phyloP scores from a whole-genome alignment of 2,888 invertebrate genomes.

The Acleris emargana region DNA sequence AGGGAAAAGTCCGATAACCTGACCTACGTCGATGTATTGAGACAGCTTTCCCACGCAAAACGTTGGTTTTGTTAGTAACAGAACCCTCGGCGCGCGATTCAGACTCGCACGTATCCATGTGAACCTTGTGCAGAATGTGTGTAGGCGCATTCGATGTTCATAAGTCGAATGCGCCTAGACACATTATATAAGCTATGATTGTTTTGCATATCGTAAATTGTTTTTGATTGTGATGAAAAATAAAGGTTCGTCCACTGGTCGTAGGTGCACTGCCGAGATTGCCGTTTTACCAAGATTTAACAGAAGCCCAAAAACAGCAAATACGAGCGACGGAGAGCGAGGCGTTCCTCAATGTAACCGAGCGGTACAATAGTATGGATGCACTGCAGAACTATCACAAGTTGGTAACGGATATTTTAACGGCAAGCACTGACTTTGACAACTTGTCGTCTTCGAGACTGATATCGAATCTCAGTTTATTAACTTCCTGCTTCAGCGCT shows the following conservation, averaged over 20 bases:
- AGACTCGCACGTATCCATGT: too few relatives aligned
- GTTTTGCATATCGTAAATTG: background rate
- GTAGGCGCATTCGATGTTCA: too few relatives aligned
- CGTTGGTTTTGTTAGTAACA: too few relatives aligned
- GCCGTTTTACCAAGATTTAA: constrained; percentile 60
- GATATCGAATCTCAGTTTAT: background rate
- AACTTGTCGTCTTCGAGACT: background rate
- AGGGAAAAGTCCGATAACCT: too few relatives aligned
- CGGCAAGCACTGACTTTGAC: background rate
- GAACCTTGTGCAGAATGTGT: too few relatives aligned
- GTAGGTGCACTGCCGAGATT: constrained; percentile 66
- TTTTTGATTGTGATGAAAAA: constrained; percentile 31
- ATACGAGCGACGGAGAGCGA: constrained; percentile 42
- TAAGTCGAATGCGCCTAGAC: too few relatives aligned
- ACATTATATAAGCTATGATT: background rate
- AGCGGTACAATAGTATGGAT: background rate
- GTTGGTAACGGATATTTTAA: constrained; percentile 1
- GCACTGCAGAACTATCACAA: constrained; percentile 3
- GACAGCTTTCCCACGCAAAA: too few relatives aligned
- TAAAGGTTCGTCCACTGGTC: constrained; percentile 61
- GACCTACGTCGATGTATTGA: too few relatives aligned
- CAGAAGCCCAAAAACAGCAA: constrained; percentile 53
- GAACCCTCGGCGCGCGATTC: too few relatives aligned
- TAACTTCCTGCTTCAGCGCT: constrained; percentile 6
- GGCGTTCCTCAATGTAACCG: constrained; percentile 37